phyloP scores from a whole-genome alignment of 2,113 vertebrate genomes.

The Camelus bactrianus region DNA sequence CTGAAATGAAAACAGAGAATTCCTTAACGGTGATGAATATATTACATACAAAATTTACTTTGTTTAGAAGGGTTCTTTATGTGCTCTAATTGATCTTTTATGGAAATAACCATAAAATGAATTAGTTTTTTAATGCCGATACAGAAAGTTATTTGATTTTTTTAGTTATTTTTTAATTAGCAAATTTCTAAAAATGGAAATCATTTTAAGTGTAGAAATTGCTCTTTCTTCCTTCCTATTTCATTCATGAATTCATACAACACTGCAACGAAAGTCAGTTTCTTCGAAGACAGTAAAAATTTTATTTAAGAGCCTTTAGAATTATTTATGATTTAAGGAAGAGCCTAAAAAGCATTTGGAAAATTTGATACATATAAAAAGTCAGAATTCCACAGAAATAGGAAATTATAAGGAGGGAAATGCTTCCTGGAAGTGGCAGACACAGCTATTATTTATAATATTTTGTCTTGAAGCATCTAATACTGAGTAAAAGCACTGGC shows the following conservation, averaged over 20 bases:
- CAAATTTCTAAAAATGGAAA: slow-evolving; percentile 14
- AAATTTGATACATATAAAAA: background rate
- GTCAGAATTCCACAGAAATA: background rate
- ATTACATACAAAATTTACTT: slow-evolving; percentile 40
- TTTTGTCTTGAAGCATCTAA: background rate
- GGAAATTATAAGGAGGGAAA: background rate
- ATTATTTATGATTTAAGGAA: slow-evolving; percentile 11
- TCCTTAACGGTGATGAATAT: slow-evolving; percentile 24
- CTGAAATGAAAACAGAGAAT: slow-evolving; percentile 85
- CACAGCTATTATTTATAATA: background rate
- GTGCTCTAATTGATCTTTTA: background rate
- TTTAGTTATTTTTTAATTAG: background rate
- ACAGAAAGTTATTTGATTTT: background rate
- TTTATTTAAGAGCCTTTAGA: background rate
- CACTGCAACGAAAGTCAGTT: slow-evolving; percentile 13
- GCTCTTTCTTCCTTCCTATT: background rate
- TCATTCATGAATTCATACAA: background rate
- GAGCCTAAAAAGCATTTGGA: background rate
- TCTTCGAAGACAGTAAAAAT: slow-evolving; percentile 8
- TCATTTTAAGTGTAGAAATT: slow-evolving; percentile 46
- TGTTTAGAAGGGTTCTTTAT: slow-evolving; percentile 10
- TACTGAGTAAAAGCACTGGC: rapidly evolving
- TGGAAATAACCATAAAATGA: background rate
- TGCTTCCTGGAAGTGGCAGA: background rate
- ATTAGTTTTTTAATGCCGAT: background rate